A percentile compares a stretch with the other conserved stretches of the same genome.
These are phyloP conservation scores for Ictalurus punctatus DNA, from an alignment of 2,113 vertebrate species.

Conservation along the genomic window DNA sequence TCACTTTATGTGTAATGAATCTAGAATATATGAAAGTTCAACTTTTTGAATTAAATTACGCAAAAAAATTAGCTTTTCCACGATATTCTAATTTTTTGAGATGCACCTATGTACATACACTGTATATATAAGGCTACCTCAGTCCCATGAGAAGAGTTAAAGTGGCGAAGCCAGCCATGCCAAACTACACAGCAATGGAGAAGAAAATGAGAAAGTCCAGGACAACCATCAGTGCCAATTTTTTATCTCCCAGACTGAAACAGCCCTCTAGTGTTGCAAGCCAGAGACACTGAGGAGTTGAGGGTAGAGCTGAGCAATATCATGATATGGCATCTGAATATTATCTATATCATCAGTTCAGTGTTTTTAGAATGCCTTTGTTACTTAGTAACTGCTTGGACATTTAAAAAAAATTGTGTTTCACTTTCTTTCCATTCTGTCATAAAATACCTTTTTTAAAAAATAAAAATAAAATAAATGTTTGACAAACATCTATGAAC, in stretches of 20 bases:
- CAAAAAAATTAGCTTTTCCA: no score
- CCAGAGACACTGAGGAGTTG: background rate
- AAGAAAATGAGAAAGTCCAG: conserved; percentile 50
- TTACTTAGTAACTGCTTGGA: background rate
- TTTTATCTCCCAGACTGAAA: conserved; percentile 22
- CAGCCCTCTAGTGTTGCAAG: conserved; percentile 35
- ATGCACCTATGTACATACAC: no score
- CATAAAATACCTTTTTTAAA: background rate
- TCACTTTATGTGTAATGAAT: no score
- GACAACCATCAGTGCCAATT: conserved; percentile 44
- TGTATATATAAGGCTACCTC: conserved; percentile 8
- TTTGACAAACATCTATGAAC: background rate
- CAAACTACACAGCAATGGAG: conserved; percentile 45
- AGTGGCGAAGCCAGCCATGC: conserved; percentile 7
- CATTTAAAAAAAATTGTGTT: background rate
- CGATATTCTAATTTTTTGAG: no score
- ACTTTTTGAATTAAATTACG: no score
- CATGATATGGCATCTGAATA: background rate
- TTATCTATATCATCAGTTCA: background rate
- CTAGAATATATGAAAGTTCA: no score
- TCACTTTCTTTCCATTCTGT: background rate
- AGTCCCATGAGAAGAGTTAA: conserved; percentile 8
- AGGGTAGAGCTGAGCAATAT: background rate
- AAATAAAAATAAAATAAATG: background rate
- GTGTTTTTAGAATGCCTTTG: background rate